Conservation (phyloP, 2,888 invertebrate genomes). For the Ophion slaviceki region DNA sequence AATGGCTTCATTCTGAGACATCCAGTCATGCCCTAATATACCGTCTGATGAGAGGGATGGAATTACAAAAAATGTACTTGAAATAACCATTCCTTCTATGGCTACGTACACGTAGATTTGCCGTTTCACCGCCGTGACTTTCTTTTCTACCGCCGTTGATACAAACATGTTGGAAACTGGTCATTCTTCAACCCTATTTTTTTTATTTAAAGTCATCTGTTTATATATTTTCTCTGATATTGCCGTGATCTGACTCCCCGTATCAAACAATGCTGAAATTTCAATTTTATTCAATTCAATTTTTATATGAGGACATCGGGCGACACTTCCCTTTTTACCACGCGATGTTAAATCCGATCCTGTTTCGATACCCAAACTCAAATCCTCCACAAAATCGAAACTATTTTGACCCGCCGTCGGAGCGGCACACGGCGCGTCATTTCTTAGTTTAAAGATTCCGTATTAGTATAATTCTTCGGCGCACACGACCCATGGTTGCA, state of each 20-base stretch:
- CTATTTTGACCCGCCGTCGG: slow-evolving; percentile 19
- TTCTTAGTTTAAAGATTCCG: not conserved
- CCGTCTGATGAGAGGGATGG: not conserved
- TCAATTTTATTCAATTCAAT: not conserved
- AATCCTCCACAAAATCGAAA: slow-evolving; percentile 41
- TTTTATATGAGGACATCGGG: not conserved
- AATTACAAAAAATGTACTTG: not conserved
- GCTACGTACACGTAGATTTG: not conserved
- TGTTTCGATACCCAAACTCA: slow-evolving; percentile 11
- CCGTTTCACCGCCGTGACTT: not conserved
- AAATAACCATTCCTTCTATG: not conserved
- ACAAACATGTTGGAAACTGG: not conserved
- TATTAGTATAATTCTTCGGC: not conserved
- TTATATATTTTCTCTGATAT: slow-evolving; percentile 30
- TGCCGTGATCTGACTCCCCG: slow-evolving; percentile 47
- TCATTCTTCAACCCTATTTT: not conserved
- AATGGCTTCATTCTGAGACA: not conserved
- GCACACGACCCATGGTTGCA: not conserved
- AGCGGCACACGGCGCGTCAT: not conserved
- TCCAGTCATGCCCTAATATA: slow-evolving; percentile 7
- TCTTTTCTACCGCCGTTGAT: slow-evolving; percentile 5
- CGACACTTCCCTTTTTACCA: not conserved
- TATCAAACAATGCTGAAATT: slow-evolving; percentile 13
- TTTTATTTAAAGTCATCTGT: not conserved
- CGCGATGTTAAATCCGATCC: not conserved